Percentiles rank a stretch among this genome's conserved stretches.
Conservation (phyloP, 2,888 invertebrate species). For the Arenicola marina region DNA sequence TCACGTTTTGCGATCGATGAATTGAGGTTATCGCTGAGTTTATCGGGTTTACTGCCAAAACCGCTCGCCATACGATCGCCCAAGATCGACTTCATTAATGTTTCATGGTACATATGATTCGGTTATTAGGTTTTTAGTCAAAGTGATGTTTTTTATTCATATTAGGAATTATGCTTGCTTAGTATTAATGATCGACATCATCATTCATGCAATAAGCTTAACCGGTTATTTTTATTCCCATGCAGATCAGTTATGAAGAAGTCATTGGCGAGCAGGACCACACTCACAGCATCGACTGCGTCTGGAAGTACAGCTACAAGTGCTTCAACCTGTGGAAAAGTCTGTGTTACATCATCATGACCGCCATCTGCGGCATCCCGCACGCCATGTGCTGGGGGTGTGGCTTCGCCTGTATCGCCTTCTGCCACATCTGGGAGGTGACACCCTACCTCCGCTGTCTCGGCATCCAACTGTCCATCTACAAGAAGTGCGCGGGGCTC, state of each 20-base stretch:
- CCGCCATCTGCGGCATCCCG: constrained; percentile 71
- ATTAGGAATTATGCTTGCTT: no score
- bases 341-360: constrained; percentile 71
- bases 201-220: no score
- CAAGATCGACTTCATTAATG: no score
- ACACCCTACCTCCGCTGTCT: constrained; percentile 36
- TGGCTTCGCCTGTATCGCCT: constrained; percentile 64
- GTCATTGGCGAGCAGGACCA: constrained; percentile 44
- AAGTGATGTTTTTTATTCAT: no score
- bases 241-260: constrained; percentile 64
- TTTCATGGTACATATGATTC: no score
- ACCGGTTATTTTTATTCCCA: no score
- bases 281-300: constrained; percentile 66
- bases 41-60: no score
- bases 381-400: constrained; percentile 68
- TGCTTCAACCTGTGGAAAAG: constrained; percentile 71
- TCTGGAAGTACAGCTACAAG: constrained; percentile 71
- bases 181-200: no score
- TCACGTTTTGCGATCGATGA: no score
- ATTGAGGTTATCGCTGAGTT: no score
- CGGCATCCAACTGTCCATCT: constrained; percentile 42
- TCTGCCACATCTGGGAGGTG: constrained; percentile 60
- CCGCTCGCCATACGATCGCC: no score
- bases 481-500: constrained; percentile 24
- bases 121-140: no score